phyloP scores from a whole-genome alignment of 2,113 vertebrate species.

The Heterocephalus glaber region DNA sequence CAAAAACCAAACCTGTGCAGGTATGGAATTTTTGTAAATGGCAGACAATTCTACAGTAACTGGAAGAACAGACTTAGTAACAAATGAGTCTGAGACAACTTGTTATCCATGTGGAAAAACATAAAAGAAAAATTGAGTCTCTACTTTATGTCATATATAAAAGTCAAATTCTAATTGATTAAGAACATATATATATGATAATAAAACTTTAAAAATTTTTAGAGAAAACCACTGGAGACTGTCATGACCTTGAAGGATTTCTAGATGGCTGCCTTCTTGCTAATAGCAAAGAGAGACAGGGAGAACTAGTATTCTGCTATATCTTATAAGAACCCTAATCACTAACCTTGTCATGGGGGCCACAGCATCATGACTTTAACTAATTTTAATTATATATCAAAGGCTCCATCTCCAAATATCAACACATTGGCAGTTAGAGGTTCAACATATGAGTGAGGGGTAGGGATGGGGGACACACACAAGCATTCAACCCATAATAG shows the following conservation, averaged over 20 bases:
- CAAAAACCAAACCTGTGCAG: neutral
- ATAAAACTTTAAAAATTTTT: neutral
- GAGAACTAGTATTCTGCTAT: no score
- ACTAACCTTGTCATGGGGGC: neutral
- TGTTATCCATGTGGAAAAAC: neutral
- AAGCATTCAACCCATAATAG: neutral
- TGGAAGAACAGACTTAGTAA: neutral
- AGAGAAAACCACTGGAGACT: neutral
- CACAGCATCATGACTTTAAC: neutral
- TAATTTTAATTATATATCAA: neutral
- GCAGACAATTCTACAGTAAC: neutral
- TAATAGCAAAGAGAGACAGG: neutral
- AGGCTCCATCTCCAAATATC: neutral
- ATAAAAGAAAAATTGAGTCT: neutral
- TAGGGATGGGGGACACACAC: neutral
- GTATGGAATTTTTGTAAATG: neutral
- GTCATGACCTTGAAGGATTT: neutral
- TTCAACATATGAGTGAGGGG: neutral
- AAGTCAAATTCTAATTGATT: neutral
- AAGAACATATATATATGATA: neutral
- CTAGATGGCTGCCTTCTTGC: neutral
- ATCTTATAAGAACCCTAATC: neutral
- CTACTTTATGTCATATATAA: neutral
- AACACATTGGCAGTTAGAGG: neutral
- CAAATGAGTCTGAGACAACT: neutral